Evolutionary conservation across 2,797 vertebrate species (phyloP), one percentile per base, ranked within the genome.

Genomic region (Macropus fuliginosus): DNA sequence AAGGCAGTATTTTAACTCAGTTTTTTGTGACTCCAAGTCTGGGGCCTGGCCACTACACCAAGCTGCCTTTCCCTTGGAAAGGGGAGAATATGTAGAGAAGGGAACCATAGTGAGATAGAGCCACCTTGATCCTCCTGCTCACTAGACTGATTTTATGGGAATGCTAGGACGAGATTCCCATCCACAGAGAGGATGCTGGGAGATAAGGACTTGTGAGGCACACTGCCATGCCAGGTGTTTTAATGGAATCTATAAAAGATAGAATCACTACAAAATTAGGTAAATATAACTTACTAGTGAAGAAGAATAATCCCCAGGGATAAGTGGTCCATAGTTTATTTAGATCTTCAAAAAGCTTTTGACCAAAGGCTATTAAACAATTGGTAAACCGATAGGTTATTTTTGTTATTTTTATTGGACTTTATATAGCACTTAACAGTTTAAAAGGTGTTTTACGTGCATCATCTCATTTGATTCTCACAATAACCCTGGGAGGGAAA

Each of bases 361-460:
- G 74, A 90, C 55, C 16, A 54, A 92, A 92, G 57, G 55, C 24
- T 95, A 95, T 93, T 96, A 95, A 94, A 97, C n/a, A 96, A 96
- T 94, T 4, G 95, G 96, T 95, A 74, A 98, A 95, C 92, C 93
- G 92, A 46, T 46, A 40, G 6, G 13, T 87, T 87, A 27, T 81
- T 66, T n/a, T n/a, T 66, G 62, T 16, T 46, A 27, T 81, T 46
- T 10, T 87, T 50, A 28, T 50, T 87, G 2, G 24, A 28, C 40
- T 87, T 87, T 50, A 50, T 12, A 87, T 1, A 50, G 74, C 31
- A 28, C 21, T 50, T 87, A 50, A 11, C 14, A 87, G 74, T 27
- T 87, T 50, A 27, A 87, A 46, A 24, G 46, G 74, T 40, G n/a
- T 46, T 81, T 81, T 40, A 81, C 74, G 27, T 46, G 0, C 18